These are phyloP conservation scores for Poeciliopsis paucimaculata DNA, from an alignment of 2,797 vertebrate species.

Conservation along the genomic window DNA sequence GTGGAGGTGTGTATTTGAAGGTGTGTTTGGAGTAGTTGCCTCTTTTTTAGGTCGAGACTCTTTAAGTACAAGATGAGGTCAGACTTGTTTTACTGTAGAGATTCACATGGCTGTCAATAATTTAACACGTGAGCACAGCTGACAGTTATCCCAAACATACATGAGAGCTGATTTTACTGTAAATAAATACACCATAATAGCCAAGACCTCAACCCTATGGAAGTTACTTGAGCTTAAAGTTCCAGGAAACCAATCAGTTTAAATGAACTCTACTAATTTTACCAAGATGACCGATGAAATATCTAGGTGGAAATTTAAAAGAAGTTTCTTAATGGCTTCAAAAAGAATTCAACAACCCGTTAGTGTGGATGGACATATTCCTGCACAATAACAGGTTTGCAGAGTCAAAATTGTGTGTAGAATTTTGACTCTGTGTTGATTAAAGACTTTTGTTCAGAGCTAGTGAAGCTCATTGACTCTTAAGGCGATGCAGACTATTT, in stretches of 20 bases:
- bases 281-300: background rate
- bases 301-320: background rate
- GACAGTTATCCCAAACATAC: background rate
- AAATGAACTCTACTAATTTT: background rate
- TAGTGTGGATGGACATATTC: background rate
- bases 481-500: background rate
- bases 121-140: background rate
- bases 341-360: background rate
- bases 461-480: background rate
- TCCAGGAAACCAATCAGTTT: background rate
- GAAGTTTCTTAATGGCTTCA: background rate
- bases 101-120: background rate
- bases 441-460: background rate
- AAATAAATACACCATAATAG: background rate
- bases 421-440: background rate
- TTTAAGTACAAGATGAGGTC: background rate
- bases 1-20: background rate
- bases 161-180: background rate
- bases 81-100: background rate
- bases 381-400: no score
- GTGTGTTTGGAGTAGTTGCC: background rate
- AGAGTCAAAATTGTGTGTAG: background rate
- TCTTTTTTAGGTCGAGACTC: background rate
- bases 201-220: background rate
- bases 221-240: background rate